Conservation (phyloP, 1,140 invertebrate species). For the Bombus picipes region DNA sequence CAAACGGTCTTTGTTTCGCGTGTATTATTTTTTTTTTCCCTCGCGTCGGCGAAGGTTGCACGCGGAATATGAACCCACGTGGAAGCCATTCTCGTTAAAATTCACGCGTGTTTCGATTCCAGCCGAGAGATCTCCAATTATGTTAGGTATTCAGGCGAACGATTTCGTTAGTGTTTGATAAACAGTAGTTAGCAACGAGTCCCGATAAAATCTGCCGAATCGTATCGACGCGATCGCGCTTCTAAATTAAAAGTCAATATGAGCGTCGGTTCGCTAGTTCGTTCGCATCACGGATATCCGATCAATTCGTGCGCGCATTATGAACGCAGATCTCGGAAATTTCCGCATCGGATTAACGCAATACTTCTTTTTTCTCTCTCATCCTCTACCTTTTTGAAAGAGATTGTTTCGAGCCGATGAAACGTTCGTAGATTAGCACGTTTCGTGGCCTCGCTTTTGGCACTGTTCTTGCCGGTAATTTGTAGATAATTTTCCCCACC, state of each 20-base stretch:
- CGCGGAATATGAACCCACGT: not conserved
- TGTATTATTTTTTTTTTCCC: not conserved
- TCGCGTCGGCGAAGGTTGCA: not conserved
- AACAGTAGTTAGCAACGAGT: slow-evolving; percentile 39
- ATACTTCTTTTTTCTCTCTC: not conserved
- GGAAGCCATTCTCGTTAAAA: slow-evolving; percentile 6
- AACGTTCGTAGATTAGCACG: slow-evolving; percentile 18
- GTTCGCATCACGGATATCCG: not conserved
- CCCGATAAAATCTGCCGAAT: slow-evolving; percentile 33
- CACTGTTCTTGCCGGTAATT: slow-evolving; percentile 33
- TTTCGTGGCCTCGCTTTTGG: not conserved
- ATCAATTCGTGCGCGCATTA: slow-evolving; percentile 15
- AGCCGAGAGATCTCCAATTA: slow-evolving; percentile 32
- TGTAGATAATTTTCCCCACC: slow-evolving; percentile 44
- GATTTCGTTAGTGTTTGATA: slow-evolving; percentile 41
- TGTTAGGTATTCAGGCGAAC: slow-evolving; percentile 19
- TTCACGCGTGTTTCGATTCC: not conserved
- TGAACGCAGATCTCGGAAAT: not conserved
- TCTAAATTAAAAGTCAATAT: slow-evolving; percentile 49
- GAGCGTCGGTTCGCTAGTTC: not conserved
- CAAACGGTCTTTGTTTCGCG: not conserved
- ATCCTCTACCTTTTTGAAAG: too few species aligned
- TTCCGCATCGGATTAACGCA: not conserved
- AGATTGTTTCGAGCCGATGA: not conserved
- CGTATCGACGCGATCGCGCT: slow-evolving; percentile 20